A percentile compares a stretch with the other conserved stretches of the same genome.
Conservation (phyloP, 2,888 invertebrate genomes). For the Xestia ashworthii region DNA sequence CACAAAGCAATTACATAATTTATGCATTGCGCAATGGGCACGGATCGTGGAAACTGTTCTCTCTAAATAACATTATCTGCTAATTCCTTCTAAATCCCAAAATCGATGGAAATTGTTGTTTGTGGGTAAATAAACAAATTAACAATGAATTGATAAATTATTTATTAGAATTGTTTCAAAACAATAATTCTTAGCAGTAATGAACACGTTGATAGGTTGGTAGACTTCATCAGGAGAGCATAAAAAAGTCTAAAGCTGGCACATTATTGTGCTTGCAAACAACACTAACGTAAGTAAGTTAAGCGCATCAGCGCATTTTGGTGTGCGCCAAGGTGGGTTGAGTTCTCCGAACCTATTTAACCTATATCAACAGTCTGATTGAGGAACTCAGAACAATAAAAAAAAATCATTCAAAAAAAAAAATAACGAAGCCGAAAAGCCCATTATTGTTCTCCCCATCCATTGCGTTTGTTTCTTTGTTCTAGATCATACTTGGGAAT, state of each 20-base stretch:
- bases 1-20: constrained; percentile 66
- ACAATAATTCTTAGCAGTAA: neutral
- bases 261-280: neutral
- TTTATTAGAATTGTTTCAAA: neutral
- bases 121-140: constrained; percentile 41
- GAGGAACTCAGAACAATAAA: neutral
- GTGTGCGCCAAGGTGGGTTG: neutral
- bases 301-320: neutral
- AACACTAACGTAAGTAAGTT: neutral
- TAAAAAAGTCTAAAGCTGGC: neutral
- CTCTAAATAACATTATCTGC: constrained; percentile 52
- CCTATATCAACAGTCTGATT: neutral
- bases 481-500: too few relatives aligned
- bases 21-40: constrained; percentile 43
- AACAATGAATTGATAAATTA: constrained; percentile 12
- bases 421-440: too few relatives aligned
- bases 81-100: constrained; percentile 51
- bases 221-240: neutral
- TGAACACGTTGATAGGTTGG: neutral
- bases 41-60: constrained; percentile 40
- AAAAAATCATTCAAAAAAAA: too few relatives aligned
- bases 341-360: neutral
- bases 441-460: too few relatives aligned
- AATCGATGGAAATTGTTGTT: constrained; percentile 42
- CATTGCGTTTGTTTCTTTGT: too few relatives aligned